Conservation (phyloP, 1,140 invertebrate species). For the Adelges cooleyi region DNA sequence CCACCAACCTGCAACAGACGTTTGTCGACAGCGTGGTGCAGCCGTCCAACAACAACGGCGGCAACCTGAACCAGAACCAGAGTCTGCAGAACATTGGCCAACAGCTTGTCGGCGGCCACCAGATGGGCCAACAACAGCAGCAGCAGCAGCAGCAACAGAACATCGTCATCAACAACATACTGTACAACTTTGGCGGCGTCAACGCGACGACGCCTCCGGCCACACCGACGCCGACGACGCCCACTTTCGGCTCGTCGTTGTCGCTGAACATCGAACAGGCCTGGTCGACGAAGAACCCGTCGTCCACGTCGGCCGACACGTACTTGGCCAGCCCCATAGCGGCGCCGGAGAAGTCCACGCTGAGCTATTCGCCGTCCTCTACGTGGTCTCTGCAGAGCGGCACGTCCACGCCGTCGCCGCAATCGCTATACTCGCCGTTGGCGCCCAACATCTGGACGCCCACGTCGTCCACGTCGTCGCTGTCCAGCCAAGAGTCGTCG, state of each 20-base stretch:
- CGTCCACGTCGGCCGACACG: conserved; percentile 24
- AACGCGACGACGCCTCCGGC: conserved; percentile 8
- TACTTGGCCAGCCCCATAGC: conserved; percentile 31
- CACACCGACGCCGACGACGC: conserved; percentile 31
- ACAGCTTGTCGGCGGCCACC: not conserved
- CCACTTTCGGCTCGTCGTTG: conserved; percentile 30
- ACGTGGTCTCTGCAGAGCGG: conserved; percentile 20
- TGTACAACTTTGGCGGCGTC: conserved; percentile 11
- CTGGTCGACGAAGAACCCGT: conserved; percentile 27
- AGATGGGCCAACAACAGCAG: not conserved
- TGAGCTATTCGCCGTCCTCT: conserved; percentile 29
- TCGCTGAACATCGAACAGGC: conserved; percentile 9
- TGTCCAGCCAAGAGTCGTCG: conserved; percentile 32
- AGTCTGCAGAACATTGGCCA: conserved; percentile 8
- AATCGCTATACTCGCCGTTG: conserved; percentile 30
- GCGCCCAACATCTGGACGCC: conserved; percentile 30
- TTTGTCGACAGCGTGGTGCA: not conserved
- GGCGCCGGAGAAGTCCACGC: conserved; percentile 1
- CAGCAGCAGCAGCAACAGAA: conserved; percentile 11
- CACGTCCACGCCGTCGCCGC: conserved; percentile 19
- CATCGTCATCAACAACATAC: conserved; percentile 13
- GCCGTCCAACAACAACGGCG: not conserved
- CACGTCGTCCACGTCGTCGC: conserved; percentile 5
- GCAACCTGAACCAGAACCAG: conserved; percentile 13
- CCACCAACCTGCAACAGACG: not conserved